Evolutionary conservation across 2,888 invertebrate species (phyloP).

Genomic region (Polyploca ridens): DNA sequence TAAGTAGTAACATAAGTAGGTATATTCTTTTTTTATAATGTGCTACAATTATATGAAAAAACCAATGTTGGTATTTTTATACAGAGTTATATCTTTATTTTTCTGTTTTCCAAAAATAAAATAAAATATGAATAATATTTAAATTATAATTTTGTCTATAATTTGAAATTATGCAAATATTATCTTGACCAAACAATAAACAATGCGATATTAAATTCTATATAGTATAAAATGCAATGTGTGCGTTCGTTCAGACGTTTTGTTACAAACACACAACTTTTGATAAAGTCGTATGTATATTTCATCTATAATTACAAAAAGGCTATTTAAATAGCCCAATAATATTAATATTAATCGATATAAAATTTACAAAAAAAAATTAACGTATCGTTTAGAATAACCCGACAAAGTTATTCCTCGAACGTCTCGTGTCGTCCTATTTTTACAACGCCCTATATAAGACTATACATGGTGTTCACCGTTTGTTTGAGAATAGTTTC

Average conservation of each 20-base stretch:
- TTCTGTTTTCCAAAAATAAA: no score
- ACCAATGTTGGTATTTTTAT: no score
- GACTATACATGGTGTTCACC: slow-evolving; percentile 66
- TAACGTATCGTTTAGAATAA: slow-evolving; percentile 56
- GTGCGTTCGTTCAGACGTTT: slow-evolving; percentile 4
- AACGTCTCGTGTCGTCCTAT: slow-evolving; percentile 38
- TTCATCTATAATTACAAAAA: slow-evolving; percentile 13
- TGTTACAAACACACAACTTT: slow-evolving; percentile 12
- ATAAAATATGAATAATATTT: no score
- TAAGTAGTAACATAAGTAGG: no score
- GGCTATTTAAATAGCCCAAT: slow-evolving; percentile 5
- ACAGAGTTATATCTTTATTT: no score
- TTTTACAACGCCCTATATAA: slow-evolving; percentile 5
- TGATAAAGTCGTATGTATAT: slow-evolving; percentile 7
- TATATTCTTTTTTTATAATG: no score
- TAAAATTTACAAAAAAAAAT: slow-evolving; percentile 20
- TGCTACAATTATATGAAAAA: no score
- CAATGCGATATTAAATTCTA: slow-evolving; percentile 9
- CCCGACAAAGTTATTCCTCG: slow-evolving; percentile 46
- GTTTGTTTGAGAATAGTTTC: slow-evolving; percentile 84
- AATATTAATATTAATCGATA: slow-evolving; percentile 22
- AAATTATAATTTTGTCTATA: no score
- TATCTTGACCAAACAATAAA: neutral
- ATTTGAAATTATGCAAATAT: neutral
- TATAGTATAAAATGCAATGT: slow-evolving; percentile 11